Percentiles rank a stretch among this genome's conserved stretches.
Conservation (phyloP, 2,888 invertebrate species). For the Ormyrus rosae region DNA sequence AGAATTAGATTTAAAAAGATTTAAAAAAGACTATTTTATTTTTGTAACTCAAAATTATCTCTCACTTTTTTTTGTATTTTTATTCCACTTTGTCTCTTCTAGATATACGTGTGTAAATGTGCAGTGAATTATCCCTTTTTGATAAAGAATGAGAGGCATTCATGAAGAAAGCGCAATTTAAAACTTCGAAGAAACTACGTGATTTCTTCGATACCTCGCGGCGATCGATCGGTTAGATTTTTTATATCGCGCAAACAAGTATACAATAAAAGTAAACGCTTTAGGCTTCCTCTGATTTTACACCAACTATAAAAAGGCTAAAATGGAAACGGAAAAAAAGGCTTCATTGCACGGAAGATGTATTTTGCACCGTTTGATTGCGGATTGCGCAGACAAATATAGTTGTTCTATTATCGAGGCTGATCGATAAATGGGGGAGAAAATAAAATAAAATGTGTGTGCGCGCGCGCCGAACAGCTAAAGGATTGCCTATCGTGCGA, state of each 20-base stretch:
- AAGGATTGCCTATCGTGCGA: conserved; percentile 1
- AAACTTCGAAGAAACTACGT: conserved; percentile 56
- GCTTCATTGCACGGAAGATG: conserved; percentile 35
- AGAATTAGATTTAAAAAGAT: too few relatives aligned
- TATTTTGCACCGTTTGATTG: conserved; percentile 34
- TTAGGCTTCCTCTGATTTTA: conserved; percentile 7
- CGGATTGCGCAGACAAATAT: conserved; percentile 35
- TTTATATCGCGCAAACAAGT: neutral
- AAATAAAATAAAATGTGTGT: conserved; percentile 17
- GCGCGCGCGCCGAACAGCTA: neutral
- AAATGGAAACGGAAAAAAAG: conserved; percentile 7
- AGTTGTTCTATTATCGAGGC: conserved; percentile 28
- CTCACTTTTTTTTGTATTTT: conserved; percentile 8
- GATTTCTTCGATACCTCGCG: conserved; percentile 43
- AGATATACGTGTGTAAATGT: conserved; percentile 45
- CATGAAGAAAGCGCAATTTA: conserved; percentile 36
- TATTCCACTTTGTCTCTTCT: neutral
- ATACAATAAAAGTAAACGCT: neutral
- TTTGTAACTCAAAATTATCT: neutral
- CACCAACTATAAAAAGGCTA: neutral
- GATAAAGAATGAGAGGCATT: conserved; percentile 6
- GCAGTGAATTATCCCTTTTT: conserved; percentile 13
- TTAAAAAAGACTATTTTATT: too few relatives aligned
- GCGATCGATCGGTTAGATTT: conserved; percentile 2
- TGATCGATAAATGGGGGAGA: conserved; percentile 25